Conservation (phyloP, 1,140 invertebrate genomes). For the Paralvinella palmiformis region DNA sequence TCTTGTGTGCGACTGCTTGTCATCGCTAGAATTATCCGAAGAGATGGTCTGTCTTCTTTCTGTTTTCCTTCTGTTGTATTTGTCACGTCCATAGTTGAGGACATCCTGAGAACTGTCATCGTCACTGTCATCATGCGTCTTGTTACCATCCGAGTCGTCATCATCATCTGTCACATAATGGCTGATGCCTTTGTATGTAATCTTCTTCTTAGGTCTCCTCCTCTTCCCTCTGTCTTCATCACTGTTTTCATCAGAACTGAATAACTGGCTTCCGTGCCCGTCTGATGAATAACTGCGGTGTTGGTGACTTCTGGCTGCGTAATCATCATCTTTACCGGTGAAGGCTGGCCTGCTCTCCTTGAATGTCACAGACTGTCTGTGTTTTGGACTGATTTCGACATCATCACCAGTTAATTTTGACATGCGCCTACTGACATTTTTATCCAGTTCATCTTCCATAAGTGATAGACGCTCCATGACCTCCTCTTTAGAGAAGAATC, state of each 20-base stretch:
- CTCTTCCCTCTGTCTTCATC: neutral
- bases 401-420: neutral
- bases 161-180: too few species aligned
- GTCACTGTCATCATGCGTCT: too few species aligned
- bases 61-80: neutral
- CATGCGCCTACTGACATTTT: too few species aligned
- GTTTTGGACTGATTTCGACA: neutral
- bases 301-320: too few species aligned
- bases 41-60: neutral
- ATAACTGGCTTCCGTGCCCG: constrained; percentile 1
- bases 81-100: neutral
- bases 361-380: neutral
- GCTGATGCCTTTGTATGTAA: too few species aligned
- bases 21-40: neutral
- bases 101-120: too few species aligned
- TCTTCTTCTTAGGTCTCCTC: neutral
- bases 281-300: too few species aligned
- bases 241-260: neutral
- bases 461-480: neutral
- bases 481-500: neutral
- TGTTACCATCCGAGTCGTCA: too few species aligned
- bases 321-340: too few species aligned
- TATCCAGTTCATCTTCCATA: neutral
- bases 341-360: too few species aligned
- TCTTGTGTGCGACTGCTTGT: neutral